Evolutionary conservation across 2,113 vertebrate genomes (phyloP), one percentile per base, ranked within the genome.

Genomic region (Plectropomus leopardus): DNA sequence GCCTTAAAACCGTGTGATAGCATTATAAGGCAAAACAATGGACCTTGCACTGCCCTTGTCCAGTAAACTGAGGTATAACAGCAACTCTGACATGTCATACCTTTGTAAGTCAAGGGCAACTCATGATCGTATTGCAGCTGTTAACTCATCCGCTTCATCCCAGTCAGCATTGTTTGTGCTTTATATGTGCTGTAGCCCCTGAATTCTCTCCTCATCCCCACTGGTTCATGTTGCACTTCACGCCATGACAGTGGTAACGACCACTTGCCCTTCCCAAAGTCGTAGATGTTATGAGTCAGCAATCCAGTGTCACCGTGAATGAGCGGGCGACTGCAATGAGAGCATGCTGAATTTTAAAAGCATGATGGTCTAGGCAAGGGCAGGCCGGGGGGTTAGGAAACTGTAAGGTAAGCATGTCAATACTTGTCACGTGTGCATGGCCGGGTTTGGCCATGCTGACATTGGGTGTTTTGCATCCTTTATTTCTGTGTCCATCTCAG

Each of bases 191-290:
- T 15, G 42, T 45, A 55, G 26, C 51, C 70, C 59, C 40, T 44
- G 14, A 55, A 72, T 51, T 34, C 59, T 61, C 64, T 34, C 23
- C 48, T 55, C 48, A 64, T 55, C 24, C 58, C 57, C 26, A 79
- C 48, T 24, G 79, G 72, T 78, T 76, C 82, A 67, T 82, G 55
- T 57, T 84, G 61, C 73, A 75, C 82, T 82, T 82, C 57, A 72
- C 7, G 4, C 70, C 44, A 16, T 75, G 82, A 64, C 85, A 84
- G 70, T 66, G 26, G 63, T 71, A 84, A 82, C n/a, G 21, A 57
- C 40, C 83, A 82, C 65, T 78, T 91, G 69, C 78, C 90, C 78
- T 67, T 84, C 32, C 55, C 87, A 93, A 92, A 89, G 92, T 89
- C 86, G 88, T 23, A 14, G 60, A 86, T 76, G 72, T 65, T 51